Conservation (phyloP, 2,113 vertebrate genomes). For the Ochotona princeps region DNA sequence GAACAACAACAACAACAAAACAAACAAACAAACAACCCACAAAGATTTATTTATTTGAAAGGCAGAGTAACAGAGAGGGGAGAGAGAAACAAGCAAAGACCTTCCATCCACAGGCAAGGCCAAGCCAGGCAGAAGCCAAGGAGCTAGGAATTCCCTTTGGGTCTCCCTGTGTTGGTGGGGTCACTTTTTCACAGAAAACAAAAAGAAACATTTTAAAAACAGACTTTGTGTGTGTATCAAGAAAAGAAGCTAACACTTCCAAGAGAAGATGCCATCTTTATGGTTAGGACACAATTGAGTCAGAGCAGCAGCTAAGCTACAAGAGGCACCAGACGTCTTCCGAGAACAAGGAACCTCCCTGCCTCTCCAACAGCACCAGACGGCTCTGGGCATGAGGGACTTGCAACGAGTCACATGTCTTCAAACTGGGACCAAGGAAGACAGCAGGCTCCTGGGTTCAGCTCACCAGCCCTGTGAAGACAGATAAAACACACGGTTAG, state of each 20-base stretch:
- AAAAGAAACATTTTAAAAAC: background rate
- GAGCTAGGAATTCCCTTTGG: no score
- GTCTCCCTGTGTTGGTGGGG: no score
- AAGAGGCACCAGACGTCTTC: background rate
- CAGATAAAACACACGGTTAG: background rate
- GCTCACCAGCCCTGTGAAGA: slow-evolving; percentile 80
- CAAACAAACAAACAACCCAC: no score
- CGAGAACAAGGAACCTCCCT: background rate
- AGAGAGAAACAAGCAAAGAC: no score
- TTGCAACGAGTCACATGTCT: background rate
- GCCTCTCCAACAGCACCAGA: background rate
- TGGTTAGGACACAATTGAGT: background rate
- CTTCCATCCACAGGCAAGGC: no score
- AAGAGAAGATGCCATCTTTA: slow-evolving; percentile 49
- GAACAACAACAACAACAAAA: no score
- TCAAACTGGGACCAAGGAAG: background rate
- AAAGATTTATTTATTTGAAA: background rate
- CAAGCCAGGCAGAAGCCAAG: no score
- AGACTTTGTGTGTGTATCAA: background rate
- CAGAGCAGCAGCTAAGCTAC: background rate
- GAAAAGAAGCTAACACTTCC: background rate
- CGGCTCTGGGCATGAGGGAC: background rate
- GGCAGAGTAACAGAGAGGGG: no score
- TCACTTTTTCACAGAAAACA: no score
- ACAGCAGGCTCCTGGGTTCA: slow-evolving; percentile 26